Base-by-base conservation (phyloP, 2,113 vertebrate species). In the Saguinus midas region DNA sequence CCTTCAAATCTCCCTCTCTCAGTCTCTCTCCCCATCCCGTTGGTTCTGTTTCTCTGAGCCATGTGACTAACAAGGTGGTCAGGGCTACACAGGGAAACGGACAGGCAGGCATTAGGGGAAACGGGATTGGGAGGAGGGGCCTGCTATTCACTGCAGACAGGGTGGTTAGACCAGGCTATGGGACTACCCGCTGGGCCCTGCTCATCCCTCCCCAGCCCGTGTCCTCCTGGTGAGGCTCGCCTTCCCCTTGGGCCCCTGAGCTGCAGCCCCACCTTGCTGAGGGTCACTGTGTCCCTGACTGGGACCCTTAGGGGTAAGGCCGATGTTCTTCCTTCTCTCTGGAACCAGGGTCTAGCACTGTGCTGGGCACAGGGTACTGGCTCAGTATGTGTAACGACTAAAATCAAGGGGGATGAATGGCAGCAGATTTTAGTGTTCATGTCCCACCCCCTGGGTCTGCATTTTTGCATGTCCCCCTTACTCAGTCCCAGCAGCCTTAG, bases 301-400 rank as follows among this genome's bases (percentile, higher is more conserved):
- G 43, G 40, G 48, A 29, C 83, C 29, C n/a, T 37, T 8, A 14
- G 16, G 40, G 27, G 84, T 5, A 23, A 87, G 75, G 16, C 1
- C 0, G 3, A 58, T 40, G 50, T 37, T 72, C 68, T n/a, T 37
- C n/a, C 68, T 37, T n/a, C n/a, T 72, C n/a, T 21, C n/a, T 72
- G 68, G 68, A 20, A 18, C 66, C 68, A 72, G n/a, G n/a, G 20
- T 37, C 4, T 37, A 21, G 70, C 27, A 29, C 1, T 1, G 29
- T 76, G 43, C 1, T 4, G 1, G 29, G 48, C 83, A 57, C 17
- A 29, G 70, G 8, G 20, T 29, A 3, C 61, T 0, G 0, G 82
- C 75, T 11, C 0, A 0, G 4, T 13, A 27, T 0, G 17, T 16
- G 37, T 12, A 16, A 55, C 2, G 0, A 13, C 50, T 21, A 7